Percentiles rank a stretch among this genome's conserved stretches.
These are phyloP conservation scores for Eurystomus gularis DNA, from an alignment of 2,113 vertebrate species.

Conservation along the genomic window DNA sequence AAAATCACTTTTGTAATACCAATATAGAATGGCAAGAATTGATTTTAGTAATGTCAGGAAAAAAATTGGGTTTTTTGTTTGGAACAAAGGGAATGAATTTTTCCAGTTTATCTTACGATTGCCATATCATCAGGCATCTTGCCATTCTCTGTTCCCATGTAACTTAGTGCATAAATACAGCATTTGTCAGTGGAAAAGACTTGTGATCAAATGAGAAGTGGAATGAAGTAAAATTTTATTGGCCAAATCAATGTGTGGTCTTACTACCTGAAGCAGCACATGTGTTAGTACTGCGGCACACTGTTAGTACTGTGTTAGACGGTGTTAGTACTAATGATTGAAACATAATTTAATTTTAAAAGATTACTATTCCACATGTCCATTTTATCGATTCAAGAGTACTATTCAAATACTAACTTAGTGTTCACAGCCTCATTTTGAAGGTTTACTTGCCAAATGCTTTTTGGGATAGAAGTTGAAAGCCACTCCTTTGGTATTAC, in stretches of 20 bases:
- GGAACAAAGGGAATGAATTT: neutral
- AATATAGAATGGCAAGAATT: neutral
- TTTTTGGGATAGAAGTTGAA: neutral
- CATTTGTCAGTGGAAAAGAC: neutral
- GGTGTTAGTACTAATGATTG: neutral
- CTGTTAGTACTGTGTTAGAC: no score
- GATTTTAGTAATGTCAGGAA: neutral
- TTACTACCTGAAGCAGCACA: neutral
- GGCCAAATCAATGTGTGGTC: neutral
- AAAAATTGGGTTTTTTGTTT: neutral
- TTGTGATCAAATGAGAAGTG: neutral
- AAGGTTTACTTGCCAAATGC: neutral
- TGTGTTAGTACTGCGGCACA: no score
- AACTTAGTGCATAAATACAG: neutral
- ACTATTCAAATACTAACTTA: neutral
- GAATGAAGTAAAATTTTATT: neutral
- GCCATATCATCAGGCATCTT: neutral
- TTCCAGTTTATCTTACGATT: neutral
- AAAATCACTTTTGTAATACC: neutral
- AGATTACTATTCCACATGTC: neutral
- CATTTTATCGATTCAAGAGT: neutral
- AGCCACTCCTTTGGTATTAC: neutral
- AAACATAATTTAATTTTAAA: neutral
- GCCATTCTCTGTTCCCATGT: neutral
- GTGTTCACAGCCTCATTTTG: neutral